A percentile compares a stretch with the other conserved stretches of the same genome.
Conservation (phyloP, 2,888 invertebrate genomes). For the Oxystoma pomonae region DNA sequence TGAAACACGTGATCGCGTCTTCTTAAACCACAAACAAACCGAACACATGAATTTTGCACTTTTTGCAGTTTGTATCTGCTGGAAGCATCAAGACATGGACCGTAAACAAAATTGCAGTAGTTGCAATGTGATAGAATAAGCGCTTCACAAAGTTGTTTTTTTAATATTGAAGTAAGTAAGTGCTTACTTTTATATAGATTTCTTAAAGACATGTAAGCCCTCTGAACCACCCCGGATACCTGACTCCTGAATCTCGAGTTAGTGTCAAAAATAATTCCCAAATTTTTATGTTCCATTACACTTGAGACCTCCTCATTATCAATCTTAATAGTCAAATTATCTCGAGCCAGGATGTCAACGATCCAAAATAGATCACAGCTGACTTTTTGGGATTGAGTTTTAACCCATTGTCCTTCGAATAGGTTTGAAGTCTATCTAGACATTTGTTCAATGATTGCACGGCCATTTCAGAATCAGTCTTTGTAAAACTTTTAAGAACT, state of each 20-base stretch:
- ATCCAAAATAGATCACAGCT: neutral
- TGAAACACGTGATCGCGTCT: neutral
- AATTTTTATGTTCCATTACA: neutral
- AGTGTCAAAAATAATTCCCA: too few species aligned
- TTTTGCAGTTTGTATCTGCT: neutral
- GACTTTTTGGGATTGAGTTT: neutral
- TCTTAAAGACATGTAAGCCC: neutral
- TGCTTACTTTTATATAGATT: neutral
- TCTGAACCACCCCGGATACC: neutral
- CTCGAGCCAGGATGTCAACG: neutral
- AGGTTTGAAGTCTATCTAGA: neutral
- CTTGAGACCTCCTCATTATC: neutral
- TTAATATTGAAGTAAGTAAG: neutral
- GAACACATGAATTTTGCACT: neutral
- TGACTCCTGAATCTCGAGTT: neutral
- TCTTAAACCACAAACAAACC: neutral
- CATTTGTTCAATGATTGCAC: neutral
- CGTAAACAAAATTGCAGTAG: neutral
- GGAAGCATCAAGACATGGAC: neutral
- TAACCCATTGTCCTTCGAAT: neutral
- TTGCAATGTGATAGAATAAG: neutral
- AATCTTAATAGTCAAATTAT: neutral
- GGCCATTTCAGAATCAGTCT: neutral
- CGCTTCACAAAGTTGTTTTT: neutral
- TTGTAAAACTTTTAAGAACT: neutral